Percentiles rank a stretch among this genome's conserved stretches.
Conservation (phyloP, 1,140 invertebrate genomes). For the Eupristina koningsbergeri region DNA sequence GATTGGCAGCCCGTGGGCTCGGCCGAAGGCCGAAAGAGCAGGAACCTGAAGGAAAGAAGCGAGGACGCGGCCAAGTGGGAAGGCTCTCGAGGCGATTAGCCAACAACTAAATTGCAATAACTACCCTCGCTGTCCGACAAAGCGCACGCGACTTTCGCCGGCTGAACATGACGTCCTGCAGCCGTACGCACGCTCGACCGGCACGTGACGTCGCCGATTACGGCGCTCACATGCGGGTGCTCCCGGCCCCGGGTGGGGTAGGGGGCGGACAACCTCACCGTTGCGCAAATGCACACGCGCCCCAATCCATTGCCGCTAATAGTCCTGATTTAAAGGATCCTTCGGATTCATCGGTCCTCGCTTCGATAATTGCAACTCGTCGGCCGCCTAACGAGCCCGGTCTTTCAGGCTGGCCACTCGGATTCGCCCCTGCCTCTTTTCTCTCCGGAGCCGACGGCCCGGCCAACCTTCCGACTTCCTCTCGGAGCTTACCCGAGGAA, state of each 20-base stretch:
- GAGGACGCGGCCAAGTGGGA: background rate
- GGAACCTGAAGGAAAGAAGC: background rate
- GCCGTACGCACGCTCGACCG: background rate
- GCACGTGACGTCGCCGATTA: no score
- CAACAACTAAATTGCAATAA: conserved; percentile 40
- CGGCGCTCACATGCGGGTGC: no score
- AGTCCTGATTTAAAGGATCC: conserved; percentile 40
- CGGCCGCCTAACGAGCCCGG: conserved; percentile 37
- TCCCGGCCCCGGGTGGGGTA: no score
- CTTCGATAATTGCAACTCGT: conserved; percentile 48
- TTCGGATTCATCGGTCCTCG: conserved; percentile 41
- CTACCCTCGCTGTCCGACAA: conserved; percentile 34
- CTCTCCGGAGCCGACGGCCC: no score
- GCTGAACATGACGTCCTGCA: background rate
- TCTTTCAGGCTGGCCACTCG: conserved; percentile 32
- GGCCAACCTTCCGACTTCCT: background rate
- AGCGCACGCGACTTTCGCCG: conserved; percentile 49
- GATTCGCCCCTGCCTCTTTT: background rate
- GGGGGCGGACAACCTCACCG: background rate
- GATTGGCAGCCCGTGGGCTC: background rate
- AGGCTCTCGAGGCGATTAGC: conserved; percentile 34
- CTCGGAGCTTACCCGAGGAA: background rate
- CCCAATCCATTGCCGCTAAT: conserved; percentile 48
- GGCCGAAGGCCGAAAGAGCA: background rate
- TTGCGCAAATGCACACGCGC: conserved; percentile 27